Conservation (phyloP, 1,140 invertebrate genomes). For the Caenorhabditis elegans region DNA sequence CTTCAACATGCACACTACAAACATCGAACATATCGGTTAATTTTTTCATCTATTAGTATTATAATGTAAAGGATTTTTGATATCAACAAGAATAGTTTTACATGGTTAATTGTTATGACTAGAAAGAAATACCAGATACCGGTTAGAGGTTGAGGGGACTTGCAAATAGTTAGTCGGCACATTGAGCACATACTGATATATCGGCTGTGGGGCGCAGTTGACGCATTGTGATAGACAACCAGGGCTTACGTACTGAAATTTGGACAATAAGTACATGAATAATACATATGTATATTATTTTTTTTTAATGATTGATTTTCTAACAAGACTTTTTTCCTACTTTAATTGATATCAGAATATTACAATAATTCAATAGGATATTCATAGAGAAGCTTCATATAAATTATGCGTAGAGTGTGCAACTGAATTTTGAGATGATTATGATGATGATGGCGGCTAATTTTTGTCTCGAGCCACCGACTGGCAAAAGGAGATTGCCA, state of each 20-base stretch:
- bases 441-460: slow-evolving; percentile 15
- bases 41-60: too few species aligned
- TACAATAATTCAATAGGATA: not conserved
- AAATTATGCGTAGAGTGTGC: not conserved
- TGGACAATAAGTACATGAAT: too few species aligned
- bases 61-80: too few species aligned
- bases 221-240: slow-evolving; percentile 16
- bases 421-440: slow-evolving; percentile 3
- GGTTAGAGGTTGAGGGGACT: slow-evolving; percentile 24
- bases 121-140: not conserved
- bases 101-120: too few species aligned
- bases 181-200: slow-evolving; percentile 37
- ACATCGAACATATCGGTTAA: not conserved
- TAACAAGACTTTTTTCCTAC: not conserved
- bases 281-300: too few species aligned
- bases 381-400: slow-evolving; percentile 3
- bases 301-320: not conserved
- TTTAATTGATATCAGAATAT: slow-evolving; percentile 32
- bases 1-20: not conserved
- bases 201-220: slow-evolving; percentile 29
- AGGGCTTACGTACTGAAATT: slow-evolving; percentile 24
- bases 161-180: slow-evolving; percentile 24
- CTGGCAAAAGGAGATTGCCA: slow-evolving; percentile 20
- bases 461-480: not conserved
- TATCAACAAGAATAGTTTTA: too few species aligned